Base-by-base conservation (phyloP, 2,888 invertebrate genomes). In the Eupeodes luniger region DNA sequence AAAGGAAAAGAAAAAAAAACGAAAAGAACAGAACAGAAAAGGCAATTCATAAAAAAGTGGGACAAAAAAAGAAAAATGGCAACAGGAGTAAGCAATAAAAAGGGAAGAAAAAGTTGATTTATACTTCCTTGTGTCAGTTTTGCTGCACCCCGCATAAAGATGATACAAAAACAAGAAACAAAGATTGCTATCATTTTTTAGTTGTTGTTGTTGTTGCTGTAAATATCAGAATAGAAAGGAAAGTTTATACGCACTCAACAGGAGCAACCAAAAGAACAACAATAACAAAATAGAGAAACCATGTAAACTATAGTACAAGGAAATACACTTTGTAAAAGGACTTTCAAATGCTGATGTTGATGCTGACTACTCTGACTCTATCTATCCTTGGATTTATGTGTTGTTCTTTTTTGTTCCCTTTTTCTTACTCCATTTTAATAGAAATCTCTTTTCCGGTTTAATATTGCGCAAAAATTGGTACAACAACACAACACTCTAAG, bases 81-180 rank as follows among this genome's bases (percentile, higher is more conserved):
- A 81, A 67, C 61, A 61, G 77, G 10, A 66, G 66, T 66, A 66
- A 66, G 27, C 47, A 61, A 81, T 67, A 64, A 79, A 76, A 76
- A 69, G 40, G 27, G 40, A 74, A 70, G 49, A 72, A 80, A 83
- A 83, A 83, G 70, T 83, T 87, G 86, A 87, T 87, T 87, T 87
- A 87, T 85, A 81, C 69, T 76, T 87, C 66, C 79, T 87, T 80
- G 76, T 80, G 86, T 83, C 83, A 87, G 86, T 76, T 59, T 72
- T 87, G 83, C 86, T 59, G 57, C 72, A 83, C 66, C 79, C 70
- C 64, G 66, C 59, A 55, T 44, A 14, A 12, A 51, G 3, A 51
- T 12, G n/a, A 62, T 62, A 70, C 64, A 49, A 66, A 57, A 19
- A 27, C 12, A 27, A 66, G 40, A 6, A 62, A 44, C 6, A 70